Evolutionary conservation across 2,888 invertebrate species (phyloP).

Genomic region (Drosophila rubida): DNA sequence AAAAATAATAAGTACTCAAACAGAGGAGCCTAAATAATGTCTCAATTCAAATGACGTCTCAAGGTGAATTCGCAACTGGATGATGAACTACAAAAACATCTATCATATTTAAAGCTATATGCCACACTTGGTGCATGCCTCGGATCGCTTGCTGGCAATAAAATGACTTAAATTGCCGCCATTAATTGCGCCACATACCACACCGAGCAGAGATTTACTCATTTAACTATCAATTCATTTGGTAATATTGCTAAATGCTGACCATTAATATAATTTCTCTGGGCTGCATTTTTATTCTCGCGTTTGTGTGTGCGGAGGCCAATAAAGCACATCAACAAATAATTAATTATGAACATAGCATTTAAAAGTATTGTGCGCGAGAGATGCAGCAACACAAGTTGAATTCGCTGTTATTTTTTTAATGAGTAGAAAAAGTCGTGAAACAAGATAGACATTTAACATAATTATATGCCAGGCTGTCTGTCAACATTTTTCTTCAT

Average conservation of each 20-base stretch:
- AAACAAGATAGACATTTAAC: constrained; percentile 34
- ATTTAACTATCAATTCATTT: constrained; percentile 36
- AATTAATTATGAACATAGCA: constrained; percentile 49
- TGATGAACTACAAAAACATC: background rate
- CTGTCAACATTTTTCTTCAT: constrained; percentile 52
- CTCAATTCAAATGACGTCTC: background rate
- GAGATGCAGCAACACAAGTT: constrained; percentile 4
- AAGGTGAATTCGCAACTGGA: background rate
- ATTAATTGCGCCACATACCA: constrained; percentile 22
- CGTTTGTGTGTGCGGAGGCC: background rate
- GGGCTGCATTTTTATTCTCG: background rate
- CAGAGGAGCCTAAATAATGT: no score
- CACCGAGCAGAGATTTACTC: constrained; percentile 29
- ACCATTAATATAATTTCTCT: constrained; percentile 44
- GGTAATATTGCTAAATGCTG: constrained; percentile 43
- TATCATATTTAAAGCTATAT: constrained; percentile 1
- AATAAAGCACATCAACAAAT: constrained; percentile 38
- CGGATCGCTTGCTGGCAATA: background rate
- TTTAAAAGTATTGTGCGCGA: constrained; percentile 11
- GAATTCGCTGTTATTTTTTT: constrained; percentile 25
- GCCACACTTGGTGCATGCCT: background rate
- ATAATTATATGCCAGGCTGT: constrained; percentile 27
- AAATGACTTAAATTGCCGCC: constrained; percentile 22
- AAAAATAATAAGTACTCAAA: no score
- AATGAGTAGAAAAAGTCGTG: constrained; percentile 19